These are phyloP conservation scores for Atherinosoma microstoma DNA, from an alignment of 2,797 vertebrate species.

Conservation along the genomic window DNA sequence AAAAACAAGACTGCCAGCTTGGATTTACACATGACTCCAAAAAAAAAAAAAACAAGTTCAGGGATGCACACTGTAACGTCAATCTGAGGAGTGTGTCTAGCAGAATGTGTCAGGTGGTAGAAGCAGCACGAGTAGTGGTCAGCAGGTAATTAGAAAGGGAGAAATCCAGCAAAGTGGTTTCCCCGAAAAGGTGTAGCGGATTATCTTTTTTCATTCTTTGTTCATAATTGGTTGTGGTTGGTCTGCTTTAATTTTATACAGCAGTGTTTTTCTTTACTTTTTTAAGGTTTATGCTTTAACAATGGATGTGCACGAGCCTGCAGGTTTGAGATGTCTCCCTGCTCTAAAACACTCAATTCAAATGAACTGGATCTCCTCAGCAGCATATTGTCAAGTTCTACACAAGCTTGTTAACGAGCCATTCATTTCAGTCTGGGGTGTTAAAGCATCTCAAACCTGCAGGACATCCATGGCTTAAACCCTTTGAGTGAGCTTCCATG, in stretches of 20 bases:
- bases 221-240: constrained; percentile 17
- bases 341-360: background rate
- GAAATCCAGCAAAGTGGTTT: constrained; percentile 16
- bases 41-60: constrained; percentile 18
- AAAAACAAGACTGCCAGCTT: constrained; percentile 44
- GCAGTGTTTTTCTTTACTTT: background rate
- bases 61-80: constrained; percentile 42
- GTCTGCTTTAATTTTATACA: background rate
- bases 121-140: constrained; percentile 68
- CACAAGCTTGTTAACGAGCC: background rate
- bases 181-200: constrained; percentile 33
- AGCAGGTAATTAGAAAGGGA: constrained; percentile 50
- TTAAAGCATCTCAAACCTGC: background rate
- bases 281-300: background rate
- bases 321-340: background rate
- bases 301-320: background rate
- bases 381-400: background rate
- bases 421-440: background rate
- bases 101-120: constrained; percentile 35
- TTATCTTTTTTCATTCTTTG: constrained; percentile 5
- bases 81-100: constrained; percentile 48
- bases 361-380: background rate
- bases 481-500: constrained; percentile 11
- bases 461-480: constrained; percentile 19
- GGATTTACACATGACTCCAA: constrained; percentile 32